These are phyloP conservation scores for Chitala chitala DNA, from an alignment of 2,113 vertebrate species.

Conservation along the genomic window DNA sequence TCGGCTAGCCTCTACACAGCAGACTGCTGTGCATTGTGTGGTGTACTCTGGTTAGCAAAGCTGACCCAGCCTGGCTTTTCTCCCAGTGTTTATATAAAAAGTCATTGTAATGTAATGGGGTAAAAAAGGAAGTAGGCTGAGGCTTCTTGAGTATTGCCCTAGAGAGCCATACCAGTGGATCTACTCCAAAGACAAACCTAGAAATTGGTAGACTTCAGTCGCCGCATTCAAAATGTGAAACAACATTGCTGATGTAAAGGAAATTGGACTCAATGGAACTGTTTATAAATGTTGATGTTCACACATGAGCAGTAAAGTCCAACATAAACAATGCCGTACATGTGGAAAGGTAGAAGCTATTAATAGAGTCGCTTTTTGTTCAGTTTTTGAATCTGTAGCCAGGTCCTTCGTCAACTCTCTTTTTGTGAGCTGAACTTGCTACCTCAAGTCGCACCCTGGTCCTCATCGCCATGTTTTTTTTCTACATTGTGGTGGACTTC, in stretches of 20 bases:
- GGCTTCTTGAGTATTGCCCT: constrained; percentile 60
- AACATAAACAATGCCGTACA: constrained; percentile 73
- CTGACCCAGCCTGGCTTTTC: neutral
- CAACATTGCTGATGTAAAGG: constrained; percentile 75
- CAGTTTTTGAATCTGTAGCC: constrained; percentile 48
- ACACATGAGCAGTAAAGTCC: constrained; percentile 74
- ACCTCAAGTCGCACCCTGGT: no score
- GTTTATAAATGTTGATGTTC: constrained; percentile 75
- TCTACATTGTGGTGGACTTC: neutral
- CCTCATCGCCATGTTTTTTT: neutral
- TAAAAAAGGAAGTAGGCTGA: constrained; percentile 56
- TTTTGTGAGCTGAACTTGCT: neutral
- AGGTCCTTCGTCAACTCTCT: constrained; percentile 33
- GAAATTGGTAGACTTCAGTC: constrained; percentile 61
- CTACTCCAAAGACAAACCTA: constrained; percentile 67
- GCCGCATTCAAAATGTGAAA: constrained; percentile 58
- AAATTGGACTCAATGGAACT: constrained; percentile 72
- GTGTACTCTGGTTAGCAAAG: neutral
- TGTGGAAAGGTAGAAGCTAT: constrained; percentile 70
- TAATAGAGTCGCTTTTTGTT: constrained; percentile 73
- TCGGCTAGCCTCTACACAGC: neutral
- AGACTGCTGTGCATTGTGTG: neutral
- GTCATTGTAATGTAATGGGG: constrained; percentile 52
- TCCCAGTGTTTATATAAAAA: constrained; percentile 55
- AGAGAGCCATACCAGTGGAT: constrained; percentile 57